phyloP scores from a whole-genome alignment of 1,140 invertebrate genomes.

The Ruditapes philippinarum region DNA sequence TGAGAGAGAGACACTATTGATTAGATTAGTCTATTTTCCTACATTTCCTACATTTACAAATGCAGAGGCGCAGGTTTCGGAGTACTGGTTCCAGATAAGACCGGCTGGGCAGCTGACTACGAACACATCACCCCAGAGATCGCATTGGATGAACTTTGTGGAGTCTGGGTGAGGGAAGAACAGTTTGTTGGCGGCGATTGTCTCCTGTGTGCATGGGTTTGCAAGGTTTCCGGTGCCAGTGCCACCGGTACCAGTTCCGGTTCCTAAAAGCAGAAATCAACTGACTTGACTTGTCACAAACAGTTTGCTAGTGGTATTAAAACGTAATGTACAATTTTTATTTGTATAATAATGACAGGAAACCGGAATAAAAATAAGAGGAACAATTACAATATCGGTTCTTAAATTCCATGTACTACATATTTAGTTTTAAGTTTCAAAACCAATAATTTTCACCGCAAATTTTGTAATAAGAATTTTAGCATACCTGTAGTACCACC shows the following conservation, averaged over 20 bases:
- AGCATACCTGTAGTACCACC: too few species aligned
- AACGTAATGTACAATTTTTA: too few species aligned
- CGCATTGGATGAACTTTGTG: slow-evolving; percentile 75
- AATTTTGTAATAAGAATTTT: too few species aligned
- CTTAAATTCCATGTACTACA: too few species aligned
- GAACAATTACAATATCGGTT: too few species aligned
- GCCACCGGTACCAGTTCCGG: not conserved
- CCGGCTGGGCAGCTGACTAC: slow-evolving; percentile 71
- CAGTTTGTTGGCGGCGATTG: slow-evolving; percentile 67
- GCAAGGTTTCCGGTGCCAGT: slow-evolving; percentile 15
- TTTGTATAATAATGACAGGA: too few species aligned
- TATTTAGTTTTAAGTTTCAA: too few species aligned
- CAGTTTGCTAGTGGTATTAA: too few species aligned
- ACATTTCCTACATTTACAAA: slow-evolving; percentile 38
- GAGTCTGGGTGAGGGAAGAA: slow-evolving; percentile 76
- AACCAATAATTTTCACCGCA: too few species aligned
- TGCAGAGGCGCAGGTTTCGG: slow-evolving; percentile 70
- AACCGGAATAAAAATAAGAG: too few species aligned
- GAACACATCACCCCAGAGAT: slow-evolving; percentile 69
- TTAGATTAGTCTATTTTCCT: slow-evolving; percentile 32
- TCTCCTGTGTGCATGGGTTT: slow-evolving; percentile 69
- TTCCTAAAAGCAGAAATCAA: too few species aligned
- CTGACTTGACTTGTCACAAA: too few species aligned
- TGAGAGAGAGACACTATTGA: slow-evolving; percentile 2
- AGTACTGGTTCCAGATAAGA: slow-evolving; percentile 72